Evolutionary conservation across 2,797 vertebrate species (phyloP), one percentile per base, ranked within the genome.

Genomic region (Moxostoma hubbsi): DNA sequence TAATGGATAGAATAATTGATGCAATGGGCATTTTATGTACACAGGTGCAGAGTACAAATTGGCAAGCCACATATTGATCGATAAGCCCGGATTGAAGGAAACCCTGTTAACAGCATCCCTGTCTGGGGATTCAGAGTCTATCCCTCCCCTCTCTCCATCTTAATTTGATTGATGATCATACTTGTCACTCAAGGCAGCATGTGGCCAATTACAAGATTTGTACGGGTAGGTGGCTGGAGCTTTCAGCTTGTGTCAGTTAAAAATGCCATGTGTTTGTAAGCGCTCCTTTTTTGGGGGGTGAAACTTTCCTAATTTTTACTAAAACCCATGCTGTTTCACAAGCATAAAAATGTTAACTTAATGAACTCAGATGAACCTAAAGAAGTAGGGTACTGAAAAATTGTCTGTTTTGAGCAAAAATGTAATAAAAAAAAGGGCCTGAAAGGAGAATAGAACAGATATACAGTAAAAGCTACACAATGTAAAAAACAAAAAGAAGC

Each of bases 111-210:
- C 69, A 79, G 77, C 50, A 72, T 63, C 45, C 50, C 68, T 73
- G 51, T 61, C 67, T 66, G 55, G 59, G 73, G 73, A 77, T 45
- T 62, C 55, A 18, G 72, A 64, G 54, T 55, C 62, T 68, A 58
- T 57, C 55, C 80, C 46, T 53, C 65, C 79, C 51, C 24, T 24
- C 24, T 24, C 24, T 24, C 86, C 89, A 85, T 91, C 88, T 91
- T 94, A 95, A 96, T 96, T 95, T 96, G 94, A 95, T 93, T 95
- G 94, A 96, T 96, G 94, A 96, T 95, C 95, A 96, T 93, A 95
- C 94, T 93, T 94, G 95, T 95, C 96, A 94, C 87, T 97, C 96
- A 96, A 89, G 94, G 90, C 93, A 94, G 93, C 92, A 92, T 94
- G 93, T 93, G 91, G 90, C 92, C 93, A 93, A 93, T 93, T 93